Conservation (phyloP, 2,113 vertebrate genomes). For the Eidolon helvum region DNA sequence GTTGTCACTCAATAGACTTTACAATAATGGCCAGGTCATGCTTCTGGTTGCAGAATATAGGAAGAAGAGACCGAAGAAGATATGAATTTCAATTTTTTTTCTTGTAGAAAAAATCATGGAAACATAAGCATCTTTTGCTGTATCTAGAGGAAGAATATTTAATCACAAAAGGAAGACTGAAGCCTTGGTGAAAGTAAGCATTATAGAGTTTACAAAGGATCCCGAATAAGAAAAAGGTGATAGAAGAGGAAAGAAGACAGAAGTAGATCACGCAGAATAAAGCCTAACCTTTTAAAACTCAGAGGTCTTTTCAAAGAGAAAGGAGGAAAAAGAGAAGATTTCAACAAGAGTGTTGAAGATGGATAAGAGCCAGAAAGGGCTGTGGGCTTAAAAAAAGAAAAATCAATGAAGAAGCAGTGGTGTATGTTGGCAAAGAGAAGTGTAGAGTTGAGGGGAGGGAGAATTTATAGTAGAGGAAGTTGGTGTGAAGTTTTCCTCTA, state of each 20-base stretch:
- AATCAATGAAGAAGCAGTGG: slow-evolving; percentile 25
- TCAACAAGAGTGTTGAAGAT: slow-evolving; percentile 48
- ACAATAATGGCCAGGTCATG: neutral
- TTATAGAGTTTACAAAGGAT: neutral
- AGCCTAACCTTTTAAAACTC: slow-evolving; percentile 25
- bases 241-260: slow-evolving; percentile 36
- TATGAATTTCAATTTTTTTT: neutral
- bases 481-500: slow-evolving; percentile 75
- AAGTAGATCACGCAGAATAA: slow-evolving; percentile 38
- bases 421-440: slow-evolving; percentile 69
- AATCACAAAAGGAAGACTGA: neutral
- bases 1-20: neutral
- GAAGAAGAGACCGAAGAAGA: neutral
- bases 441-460: slow-evolving; percentile 57
- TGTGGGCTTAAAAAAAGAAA: slow-evolving; percentile 31
- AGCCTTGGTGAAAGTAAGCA: neutral
- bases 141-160: slow-evolving; percentile 21
- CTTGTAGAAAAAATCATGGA: neutral
- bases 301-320: slow-evolving; percentile 30
- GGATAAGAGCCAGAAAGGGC: slow-evolving; percentile 56
- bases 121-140: neutral
- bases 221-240: neutral
- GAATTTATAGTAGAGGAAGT: slow-evolving; percentile 74
- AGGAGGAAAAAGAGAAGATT: slow-evolving; percentile 21
- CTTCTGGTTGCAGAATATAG: neutral